phyloP scores from a whole-genome alignment of 1,140 invertebrate species.

The Telenomus remus region DNA sequence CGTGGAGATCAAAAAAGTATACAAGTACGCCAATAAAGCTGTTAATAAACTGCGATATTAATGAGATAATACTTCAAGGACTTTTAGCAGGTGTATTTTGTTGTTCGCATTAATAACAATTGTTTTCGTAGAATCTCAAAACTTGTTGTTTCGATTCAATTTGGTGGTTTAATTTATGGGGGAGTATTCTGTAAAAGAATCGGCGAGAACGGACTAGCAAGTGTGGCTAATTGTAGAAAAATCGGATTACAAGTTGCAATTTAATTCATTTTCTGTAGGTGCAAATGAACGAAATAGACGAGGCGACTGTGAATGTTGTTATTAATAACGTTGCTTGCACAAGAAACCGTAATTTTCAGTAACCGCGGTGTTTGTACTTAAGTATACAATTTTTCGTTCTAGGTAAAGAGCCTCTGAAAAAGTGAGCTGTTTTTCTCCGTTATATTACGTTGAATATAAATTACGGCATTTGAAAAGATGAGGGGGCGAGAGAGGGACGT shows the following conservation, averaged over 20 bases:
- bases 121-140: too few species aligned
- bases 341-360: conserved; percentile 5
- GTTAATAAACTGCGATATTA: conserved; percentile 6
- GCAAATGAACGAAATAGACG: conserved; percentile 1
- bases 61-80: neutral
- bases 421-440: conserved; percentile 21
- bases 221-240: too few species aligned
- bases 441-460: conserved; percentile 48
- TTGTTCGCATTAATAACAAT: too few species aligned
- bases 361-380: neutral
- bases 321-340: conserved; percentile 15
- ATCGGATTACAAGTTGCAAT: too few species aligned
- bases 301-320: conserved; percentile 2
- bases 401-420: conserved; percentile 14
- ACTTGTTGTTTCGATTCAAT: too few species aligned
- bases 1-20: neutral
- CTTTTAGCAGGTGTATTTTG: neutral
- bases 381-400: conserved; percentile 16
- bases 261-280: too few species aligned
- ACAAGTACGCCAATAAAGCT: neutral
- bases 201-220: too few species aligned
- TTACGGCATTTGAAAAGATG: conserved; percentile 29
- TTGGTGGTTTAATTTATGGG: too few species aligned
- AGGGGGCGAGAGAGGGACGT: conserved; percentile 7
- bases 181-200: too few species aligned